phyloP scores from a whole-genome alignment of 1,140 invertebrate species.

The Drosophila seguyi region DNA sequence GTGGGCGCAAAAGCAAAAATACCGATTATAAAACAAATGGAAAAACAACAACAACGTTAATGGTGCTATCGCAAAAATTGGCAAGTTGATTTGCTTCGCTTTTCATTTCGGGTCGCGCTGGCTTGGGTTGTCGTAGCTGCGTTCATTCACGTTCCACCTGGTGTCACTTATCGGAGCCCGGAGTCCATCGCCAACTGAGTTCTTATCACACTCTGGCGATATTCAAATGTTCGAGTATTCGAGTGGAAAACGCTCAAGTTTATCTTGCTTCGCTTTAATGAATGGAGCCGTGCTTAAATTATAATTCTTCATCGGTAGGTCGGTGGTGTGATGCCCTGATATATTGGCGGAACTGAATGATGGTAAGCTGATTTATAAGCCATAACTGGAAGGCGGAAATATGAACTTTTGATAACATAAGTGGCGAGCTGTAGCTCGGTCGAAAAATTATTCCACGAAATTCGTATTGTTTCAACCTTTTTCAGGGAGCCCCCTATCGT shows the following conservation, averaged over 20 bases:
- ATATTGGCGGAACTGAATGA: constrained; percentile 6
- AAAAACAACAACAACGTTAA: constrained; percentile 18
- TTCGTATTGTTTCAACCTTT: neutral
- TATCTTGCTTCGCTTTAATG: constrained; percentile 46
- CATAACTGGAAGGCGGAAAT: constrained; percentile 14
- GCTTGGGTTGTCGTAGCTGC: constrained; percentile 53
- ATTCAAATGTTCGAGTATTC: constrained; percentile 52
- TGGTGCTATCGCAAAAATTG: constrained; percentile 41
- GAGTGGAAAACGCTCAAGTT: constrained; percentile 12
- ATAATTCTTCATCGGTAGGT: constrained; percentile 14
- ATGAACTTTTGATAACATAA: neutral
- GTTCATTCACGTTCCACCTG: constrained; percentile 78
- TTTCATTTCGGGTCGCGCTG: constrained; percentile 22
- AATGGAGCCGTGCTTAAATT: constrained; percentile 55
- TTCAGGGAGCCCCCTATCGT: neutral
- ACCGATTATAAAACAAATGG: constrained; percentile 23
- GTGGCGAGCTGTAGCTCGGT: too few relatives aligned
- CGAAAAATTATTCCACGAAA: neutral
- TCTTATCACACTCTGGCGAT: constrained; percentile 54
- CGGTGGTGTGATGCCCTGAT: constrained; percentile 15
- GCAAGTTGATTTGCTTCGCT: constrained; percentile 32
- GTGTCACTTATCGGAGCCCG: constrained; percentile 32
- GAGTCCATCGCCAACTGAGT: neutral
- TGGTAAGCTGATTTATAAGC: constrained; percentile 14
- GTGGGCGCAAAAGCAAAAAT: constrained; percentile 28